Evolutionary conservation across 2,113 vertebrate genomes (phyloP).

Genomic region (Copsychus sechellarum): DNA sequence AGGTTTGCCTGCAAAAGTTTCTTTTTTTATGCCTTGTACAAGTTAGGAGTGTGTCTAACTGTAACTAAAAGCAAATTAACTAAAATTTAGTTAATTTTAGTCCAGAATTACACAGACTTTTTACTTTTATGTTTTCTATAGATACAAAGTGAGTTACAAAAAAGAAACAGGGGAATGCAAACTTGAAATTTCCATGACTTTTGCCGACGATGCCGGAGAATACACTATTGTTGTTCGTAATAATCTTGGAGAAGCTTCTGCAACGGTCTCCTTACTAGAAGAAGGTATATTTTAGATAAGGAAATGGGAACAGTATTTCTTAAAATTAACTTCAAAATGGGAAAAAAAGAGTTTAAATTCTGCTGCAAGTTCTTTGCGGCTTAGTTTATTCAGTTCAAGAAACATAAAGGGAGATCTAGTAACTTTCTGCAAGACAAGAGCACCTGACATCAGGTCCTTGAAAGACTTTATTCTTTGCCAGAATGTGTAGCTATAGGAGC

Average conservation of each 20-base stretch:
- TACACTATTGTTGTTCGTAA: slow-evolving; percentile 90
- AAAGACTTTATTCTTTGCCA: not conserved
- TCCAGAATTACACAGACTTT: not conserved
- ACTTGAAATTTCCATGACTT: slow-evolving; percentile 97
- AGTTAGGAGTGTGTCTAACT: not conserved
- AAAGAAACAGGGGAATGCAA: slow-evolving; percentile 91
- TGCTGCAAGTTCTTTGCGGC: not conserved
- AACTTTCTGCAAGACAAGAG: not conserved
- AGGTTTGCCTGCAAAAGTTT: not conserved
- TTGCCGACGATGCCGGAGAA: slow-evolving; percentile 97
- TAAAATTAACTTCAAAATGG: not conserved
- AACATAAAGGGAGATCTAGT: not conserved
- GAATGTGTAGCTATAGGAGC: not conserved
- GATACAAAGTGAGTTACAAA: slow-evolving; percentile 92
- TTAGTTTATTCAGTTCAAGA: not conserved
- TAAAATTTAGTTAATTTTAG: not conserved
- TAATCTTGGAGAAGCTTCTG: slow-evolving; percentile 87
- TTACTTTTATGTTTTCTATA: slow-evolving; percentile 50
- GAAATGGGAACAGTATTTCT: not conserved
- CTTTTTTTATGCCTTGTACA: not conserved
- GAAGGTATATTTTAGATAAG: slow-evolving; percentile 80
- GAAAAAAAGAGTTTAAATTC: not conserved
- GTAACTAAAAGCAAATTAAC: not conserved
- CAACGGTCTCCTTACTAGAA: slow-evolving; percentile 86
- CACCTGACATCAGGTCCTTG: not conserved